Evolutionary conservation across 2,113 vertebrate species (phyloP), one percentile per base, ranked within the genome.

Genomic region (Egretta garzetta): DNA sequence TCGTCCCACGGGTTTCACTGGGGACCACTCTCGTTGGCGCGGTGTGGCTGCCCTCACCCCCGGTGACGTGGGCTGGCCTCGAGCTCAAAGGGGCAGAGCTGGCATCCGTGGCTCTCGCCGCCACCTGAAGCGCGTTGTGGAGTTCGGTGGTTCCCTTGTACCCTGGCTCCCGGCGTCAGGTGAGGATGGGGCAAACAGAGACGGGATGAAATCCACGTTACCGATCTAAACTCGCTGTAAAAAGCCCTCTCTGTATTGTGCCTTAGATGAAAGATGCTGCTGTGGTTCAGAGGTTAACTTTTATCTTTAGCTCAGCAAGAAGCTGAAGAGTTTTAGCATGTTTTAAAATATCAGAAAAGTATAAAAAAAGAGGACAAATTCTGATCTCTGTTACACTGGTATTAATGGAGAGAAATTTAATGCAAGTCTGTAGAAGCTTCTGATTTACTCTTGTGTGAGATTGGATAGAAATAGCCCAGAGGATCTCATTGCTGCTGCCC

Each of bases 251-350:
- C 55, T 33, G 74, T 21, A 77, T 93, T 94, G 91, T 96, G 85
- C 71, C 47, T 58, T 24, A 91, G 86, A 92, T 95, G 92, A 97
- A 93, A 94, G 92, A 26, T 35, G 55, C 88, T 52, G 82, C 58
- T 49, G 11, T 17, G 80, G 97, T 88, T 95, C 92, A 93, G 76
- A 95, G 95, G 94, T 92, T 71, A 90, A 86, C 92, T 96, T 97
- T 92, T 24, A 96, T 95, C 94, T 92, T 21, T 15, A 63, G 95
- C 95, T 95, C 90, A 89, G 94, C 68, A 28, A 49, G 94, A 67
- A 92, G 85, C 92, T 64, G 80, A 84, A 83, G 82, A 92, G 64
- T 90, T 95, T 81, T 63, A 56, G 55, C 67, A 80, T 86, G 80
- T 96, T 84, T 66, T 17, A 56, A 85, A 91, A 66, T 80, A 92